A percentile compares a stretch with the other conserved stretches of the same genome.
Conservation (phyloP, 2,797 vertebrate genomes). For the Gadopsis marmoratus region DNA sequence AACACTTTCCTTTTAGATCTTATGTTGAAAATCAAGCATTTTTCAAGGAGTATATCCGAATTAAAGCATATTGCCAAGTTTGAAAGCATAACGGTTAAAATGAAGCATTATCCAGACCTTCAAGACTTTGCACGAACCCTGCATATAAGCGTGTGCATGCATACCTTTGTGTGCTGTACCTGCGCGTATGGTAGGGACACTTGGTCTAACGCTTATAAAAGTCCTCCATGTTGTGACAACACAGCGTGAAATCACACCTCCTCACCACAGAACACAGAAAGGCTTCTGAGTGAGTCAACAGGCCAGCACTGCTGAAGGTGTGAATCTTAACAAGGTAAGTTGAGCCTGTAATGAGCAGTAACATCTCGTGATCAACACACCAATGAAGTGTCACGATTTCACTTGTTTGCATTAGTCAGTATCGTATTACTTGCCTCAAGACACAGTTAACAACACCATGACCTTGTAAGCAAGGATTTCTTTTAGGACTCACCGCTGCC, state of each 20-base stretch:
- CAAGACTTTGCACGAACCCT: too few relatives aligned
- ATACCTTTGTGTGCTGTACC: neutral
- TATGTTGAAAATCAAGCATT: too few relatives aligned
- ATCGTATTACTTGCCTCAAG: neutral
- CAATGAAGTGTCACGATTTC: neutral
- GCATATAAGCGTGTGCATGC: neutral
- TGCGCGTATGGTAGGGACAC: neutral
- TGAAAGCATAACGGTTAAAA: too few relatives aligned
- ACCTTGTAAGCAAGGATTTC: neutral
- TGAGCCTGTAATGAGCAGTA: neutral
- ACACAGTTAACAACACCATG: neutral
- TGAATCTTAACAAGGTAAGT: neutral
- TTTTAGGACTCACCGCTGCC: neutral
- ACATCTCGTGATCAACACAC: neutral
- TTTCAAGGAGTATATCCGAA: too few relatives aligned
- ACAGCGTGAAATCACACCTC: conserved; percentile 24
- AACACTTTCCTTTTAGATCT: too few relatives aligned
- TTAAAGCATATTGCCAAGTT: too few relatives aligned
- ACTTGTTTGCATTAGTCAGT: conserved; percentile 4
- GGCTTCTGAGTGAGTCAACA: conserved; percentile 26
- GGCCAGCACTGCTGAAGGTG: neutral
- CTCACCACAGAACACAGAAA: neutral
- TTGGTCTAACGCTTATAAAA: neutral
- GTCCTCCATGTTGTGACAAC: conserved; percentile 14
- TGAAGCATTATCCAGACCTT: too few relatives aligned